A percentile compares a stretch with the other conserved stretches of the same genome.
These are phyloP conservation scores for Brachionus asplanchnoidis DNA, from an alignment of 1,140 invertebrate species.

Conservation along the genomic window DNA sequence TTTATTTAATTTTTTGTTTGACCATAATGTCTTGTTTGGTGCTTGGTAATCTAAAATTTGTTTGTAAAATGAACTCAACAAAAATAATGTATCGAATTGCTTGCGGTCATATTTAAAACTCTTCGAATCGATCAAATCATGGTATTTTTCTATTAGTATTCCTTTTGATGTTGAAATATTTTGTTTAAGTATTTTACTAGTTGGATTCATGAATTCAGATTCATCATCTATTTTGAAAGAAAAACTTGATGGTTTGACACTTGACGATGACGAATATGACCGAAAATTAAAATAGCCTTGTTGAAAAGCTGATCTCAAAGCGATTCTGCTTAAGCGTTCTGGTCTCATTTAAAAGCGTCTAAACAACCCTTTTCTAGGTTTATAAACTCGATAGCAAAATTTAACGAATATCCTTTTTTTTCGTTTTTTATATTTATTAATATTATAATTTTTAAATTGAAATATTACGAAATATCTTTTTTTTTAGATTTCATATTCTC, in stretches of 20 bases:
- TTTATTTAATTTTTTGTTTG: background rate
- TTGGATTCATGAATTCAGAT: background rate
- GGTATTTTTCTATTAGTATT: background rate
- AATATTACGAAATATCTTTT: background rate
- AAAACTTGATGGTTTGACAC: background rate
- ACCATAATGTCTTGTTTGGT: background rate
- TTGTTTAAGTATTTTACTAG: background rate
- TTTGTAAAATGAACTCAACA: background rate
- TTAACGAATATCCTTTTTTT: background rate
- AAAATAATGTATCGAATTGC: background rate
- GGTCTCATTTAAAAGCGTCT: background rate
- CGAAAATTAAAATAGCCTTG: background rate
- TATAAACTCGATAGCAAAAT: background rate
- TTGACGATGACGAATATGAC: background rate
- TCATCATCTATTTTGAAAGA: background rate
- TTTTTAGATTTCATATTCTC: background rate
- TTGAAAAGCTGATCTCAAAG: background rate
- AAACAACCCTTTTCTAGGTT: background rate
- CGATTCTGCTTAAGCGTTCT: background rate
- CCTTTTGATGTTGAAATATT: too few species aligned
- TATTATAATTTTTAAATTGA: background rate
- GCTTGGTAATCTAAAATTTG: background rate
- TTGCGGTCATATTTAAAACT: constrained; percentile 10
- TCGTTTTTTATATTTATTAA: background rate
- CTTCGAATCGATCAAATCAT: background rate